Percentiles rank a stretch among this genome's conserved stretches.
phyloP scores from a whole-genome alignment of 2,888 invertebrate species.

The Torymus texanus region DNA sequence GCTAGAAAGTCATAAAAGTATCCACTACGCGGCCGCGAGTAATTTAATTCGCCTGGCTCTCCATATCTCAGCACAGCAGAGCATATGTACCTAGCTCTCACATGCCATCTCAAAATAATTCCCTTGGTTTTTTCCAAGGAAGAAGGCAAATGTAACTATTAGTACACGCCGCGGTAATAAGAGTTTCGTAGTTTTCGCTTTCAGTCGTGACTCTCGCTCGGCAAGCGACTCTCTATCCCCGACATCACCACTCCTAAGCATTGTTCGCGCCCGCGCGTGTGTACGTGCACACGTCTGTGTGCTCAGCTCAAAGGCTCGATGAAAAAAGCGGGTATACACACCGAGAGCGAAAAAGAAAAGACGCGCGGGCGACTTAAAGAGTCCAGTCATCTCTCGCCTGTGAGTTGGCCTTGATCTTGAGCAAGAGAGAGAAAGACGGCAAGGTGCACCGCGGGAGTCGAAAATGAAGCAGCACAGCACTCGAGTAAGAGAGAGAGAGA shows the following conservation, averaged over 20 bases:
- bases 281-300: slow-evolving; percentile 3
- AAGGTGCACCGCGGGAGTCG: slow-evolving; percentile 67
- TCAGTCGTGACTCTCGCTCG: background rate
- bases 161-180: background rate
- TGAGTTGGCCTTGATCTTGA: slow-evolving; percentile 74
- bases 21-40: background rate
- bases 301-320: slow-evolving; percentile 16
- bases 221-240: too few species aligned
- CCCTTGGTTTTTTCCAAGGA: too few species aligned
- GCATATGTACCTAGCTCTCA: too few species aligned
- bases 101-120: too few species aligned
- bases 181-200: slow-evolving; percentile 33
- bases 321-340: slow-evolving; percentile 46
- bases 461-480: slow-evolving; percentile 58
- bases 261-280: background rate
- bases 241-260: too few species aligned
- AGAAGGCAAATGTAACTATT: too few species aligned
- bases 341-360: slow-evolving; percentile 19
- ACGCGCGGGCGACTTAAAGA: slow-evolving; percentile 67
- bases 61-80: too few species aligned
- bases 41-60: background rate
- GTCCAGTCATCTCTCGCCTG: slow-evolving; percentile 72
- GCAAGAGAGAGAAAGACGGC: slow-evolving; percentile 56
- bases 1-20: background rate
- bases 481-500: background rate